These are phyloP conservation scores for Pseudococcus longispinus DNA, from an alignment of 2,888 invertebrate genomes.

Conservation along the genomic window DNA sequence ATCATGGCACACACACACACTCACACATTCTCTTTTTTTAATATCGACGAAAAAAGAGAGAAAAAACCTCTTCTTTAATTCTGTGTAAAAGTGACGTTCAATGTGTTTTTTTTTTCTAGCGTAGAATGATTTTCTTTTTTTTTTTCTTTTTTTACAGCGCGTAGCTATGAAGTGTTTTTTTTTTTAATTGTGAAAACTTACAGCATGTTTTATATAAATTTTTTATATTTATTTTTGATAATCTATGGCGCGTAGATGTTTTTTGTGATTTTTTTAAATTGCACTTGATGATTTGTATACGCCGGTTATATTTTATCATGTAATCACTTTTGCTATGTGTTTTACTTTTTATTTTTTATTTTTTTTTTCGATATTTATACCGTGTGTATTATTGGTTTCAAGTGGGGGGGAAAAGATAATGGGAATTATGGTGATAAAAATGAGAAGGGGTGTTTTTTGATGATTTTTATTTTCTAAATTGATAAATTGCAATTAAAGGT, in stretches of 20 bases:
- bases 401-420: background rate
- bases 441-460: background rate
- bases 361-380: background rate
- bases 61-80: background rate
- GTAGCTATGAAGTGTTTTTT: constrained; percentile 24
- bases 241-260: constrained; percentile 1
- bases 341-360: constrained; percentile 20
- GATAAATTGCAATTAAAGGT: background rate
- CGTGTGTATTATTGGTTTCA: too few species aligned
- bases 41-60: background rate
- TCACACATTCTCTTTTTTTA: background rate
- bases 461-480: background rate
- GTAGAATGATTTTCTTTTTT: constrained; percentile 22
- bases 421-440: background rate
- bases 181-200: constrained; percentile 15
- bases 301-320: constrained; percentile 1
- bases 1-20: background rate
- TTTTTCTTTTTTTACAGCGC: constrained; percentile 16
- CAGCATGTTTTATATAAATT: constrained; percentile 5
- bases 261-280: constrained; percentile 12
- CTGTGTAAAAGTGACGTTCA: constrained; percentile 23
- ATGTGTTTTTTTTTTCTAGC: constrained; percentile 16
- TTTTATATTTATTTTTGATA: background rate
- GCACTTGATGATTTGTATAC: background rate
- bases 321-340: constrained; percentile 19